These are phyloP conservation scores for Pterois miles DNA, from an alignment of 2,797 vertebrate species.

Conservation along the genomic window DNA sequence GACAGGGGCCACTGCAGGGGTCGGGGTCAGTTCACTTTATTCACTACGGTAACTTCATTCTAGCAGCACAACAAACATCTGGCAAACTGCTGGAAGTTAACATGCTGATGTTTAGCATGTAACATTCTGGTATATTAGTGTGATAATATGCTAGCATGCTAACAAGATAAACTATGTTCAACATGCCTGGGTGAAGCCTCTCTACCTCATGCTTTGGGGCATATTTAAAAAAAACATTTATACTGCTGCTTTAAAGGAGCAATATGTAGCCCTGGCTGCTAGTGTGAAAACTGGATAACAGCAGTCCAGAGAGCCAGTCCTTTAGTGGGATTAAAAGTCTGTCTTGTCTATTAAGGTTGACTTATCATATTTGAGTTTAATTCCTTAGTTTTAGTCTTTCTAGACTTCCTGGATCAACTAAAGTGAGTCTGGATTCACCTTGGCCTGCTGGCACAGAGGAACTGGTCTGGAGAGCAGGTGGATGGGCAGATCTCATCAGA, in stretches of 20 bases:
- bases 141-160: not conserved
- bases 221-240: not conserved
- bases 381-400: not conserved
- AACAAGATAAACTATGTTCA: not conserved
- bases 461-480: constrained; percentile 82
- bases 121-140: not conserved
- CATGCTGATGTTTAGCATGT: not conserved
- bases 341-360: too few species aligned
- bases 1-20: constrained; percentile 82
- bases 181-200: not conserved
- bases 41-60: not conserved
- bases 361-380: not conserved
- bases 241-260: too few species aligned
- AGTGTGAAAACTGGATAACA: too few species aligned
- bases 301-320: not conserved
- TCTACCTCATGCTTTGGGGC: not conserved
- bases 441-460: constrained; percentile 76
- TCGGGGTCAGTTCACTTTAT: constrained; percentile 24
- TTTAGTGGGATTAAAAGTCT: not conserved
- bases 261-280: too few species aligned
- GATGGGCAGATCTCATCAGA: constrained; percentile 88
- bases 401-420: not conserved
- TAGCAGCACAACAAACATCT: not conserved
- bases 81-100: not conserved
- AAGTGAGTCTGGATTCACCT: constrained; percentile 41